Evolutionary conservation across 1,140 invertebrate species (phyloP).

Genomic region (Philotrypesis tridentata): DNA sequence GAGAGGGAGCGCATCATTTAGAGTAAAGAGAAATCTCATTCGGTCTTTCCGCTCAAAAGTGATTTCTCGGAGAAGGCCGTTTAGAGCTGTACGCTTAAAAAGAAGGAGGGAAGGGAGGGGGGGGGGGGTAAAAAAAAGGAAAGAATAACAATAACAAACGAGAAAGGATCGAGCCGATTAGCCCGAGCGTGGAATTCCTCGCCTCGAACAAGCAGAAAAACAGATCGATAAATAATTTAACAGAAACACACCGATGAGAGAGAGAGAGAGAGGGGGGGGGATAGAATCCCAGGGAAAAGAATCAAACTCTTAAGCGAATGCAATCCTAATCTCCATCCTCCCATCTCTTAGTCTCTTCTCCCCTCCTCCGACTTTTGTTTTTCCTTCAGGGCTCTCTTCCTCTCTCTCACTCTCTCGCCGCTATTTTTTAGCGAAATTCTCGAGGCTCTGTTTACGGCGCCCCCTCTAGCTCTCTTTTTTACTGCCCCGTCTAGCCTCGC

Average conservation of each 20-base stretch:
- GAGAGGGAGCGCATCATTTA: background rate
- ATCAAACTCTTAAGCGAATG: constrained; percentile 36
- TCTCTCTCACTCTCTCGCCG: background rate
- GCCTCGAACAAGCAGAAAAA: background rate
- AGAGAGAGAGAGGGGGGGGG: constrained; percentile 9
- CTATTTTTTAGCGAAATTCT: constrained; percentile 20
- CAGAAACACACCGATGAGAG: background rate
- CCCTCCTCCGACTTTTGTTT: background rate
- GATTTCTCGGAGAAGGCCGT: no score
- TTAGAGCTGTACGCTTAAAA: no score
- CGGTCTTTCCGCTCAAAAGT: no score
- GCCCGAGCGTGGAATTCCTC: background rate
- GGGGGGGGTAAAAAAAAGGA: no score
- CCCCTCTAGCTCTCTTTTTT: background rate
- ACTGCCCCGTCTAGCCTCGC: background rate
- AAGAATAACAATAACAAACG: background rate
- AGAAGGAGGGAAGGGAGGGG: no score
- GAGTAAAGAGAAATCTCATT: background rate
- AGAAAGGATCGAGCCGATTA: background rate
- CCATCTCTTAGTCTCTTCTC: background rate
- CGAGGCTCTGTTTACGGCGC: background rate
- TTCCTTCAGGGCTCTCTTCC: background rate
- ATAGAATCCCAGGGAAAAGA: constrained; percentile 8
- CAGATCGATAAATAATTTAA: constrained; percentile 28
- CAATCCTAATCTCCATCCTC: constrained; percentile 25